Conservation (phyloP, 2,888 invertebrate genomes). For the Cephus runcator region DNA sequence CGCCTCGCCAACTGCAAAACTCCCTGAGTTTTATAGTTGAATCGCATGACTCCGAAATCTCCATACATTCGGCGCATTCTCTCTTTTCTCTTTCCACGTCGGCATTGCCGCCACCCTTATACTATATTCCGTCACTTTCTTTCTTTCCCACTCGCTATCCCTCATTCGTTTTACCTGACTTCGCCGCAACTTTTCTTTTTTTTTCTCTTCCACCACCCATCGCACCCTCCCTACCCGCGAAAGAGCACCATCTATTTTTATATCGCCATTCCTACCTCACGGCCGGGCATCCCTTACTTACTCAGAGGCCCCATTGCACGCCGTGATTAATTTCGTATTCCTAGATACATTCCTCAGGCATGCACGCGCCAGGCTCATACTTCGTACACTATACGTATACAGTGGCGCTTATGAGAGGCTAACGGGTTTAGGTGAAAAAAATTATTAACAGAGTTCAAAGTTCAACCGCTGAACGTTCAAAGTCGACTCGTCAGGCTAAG, state of each 20-base stretch:
- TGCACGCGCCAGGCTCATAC: conserved; percentile 50
- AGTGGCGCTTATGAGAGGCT: not conserved
- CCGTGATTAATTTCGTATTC: conserved; percentile 58
- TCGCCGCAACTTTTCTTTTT: conserved; percentile 27
- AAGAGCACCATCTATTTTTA: conserved; percentile 54
- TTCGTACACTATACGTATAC: conserved; percentile 28
- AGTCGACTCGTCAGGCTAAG: not conserved
- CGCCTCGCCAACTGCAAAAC: conserved; percentile 63
- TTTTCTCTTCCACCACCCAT: conserved; percentile 26
- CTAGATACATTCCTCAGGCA: conserved; percentile 48
- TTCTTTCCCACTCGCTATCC: conserved; percentile 22
- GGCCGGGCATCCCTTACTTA: not conserved
- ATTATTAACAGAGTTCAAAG: not conserved
- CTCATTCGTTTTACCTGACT: conserved; percentile 28
- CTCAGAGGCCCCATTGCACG: conserved; percentile 12
- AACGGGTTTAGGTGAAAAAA: not conserved
- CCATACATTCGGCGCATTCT: conserved; percentile 55
- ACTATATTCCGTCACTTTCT: not conserved
- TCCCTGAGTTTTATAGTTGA: conserved; percentile 65
- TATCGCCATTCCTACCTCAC: conserved; percentile 49
- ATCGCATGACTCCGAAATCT: conserved; percentile 64
- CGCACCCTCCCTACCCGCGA: conserved; percentile 17
- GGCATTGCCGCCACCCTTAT: not conserved
- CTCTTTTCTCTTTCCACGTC: conserved; percentile 14
- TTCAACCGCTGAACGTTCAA: not conserved